Evolutionary conservation across 2,113 vertebrate species (phyloP).

Genomic region (Planiliza haematocheilus): DNA sequence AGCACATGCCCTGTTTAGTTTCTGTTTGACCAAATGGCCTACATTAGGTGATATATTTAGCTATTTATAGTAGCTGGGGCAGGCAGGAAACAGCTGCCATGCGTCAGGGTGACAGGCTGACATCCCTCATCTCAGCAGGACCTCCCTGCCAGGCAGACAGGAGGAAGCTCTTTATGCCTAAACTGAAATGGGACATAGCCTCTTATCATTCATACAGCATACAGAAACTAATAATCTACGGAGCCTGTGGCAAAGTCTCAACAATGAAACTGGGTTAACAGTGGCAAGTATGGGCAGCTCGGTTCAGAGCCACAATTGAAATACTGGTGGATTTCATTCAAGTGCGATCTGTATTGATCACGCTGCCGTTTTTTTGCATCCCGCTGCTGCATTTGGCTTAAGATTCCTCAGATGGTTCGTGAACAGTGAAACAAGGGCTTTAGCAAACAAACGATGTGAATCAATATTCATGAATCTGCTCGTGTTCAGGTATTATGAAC

Average conservation of each 20-base stretch:
- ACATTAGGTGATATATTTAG: slow-evolving; percentile 77
- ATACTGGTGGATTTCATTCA: slow-evolving; percentile 52
- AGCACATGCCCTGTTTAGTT: slow-evolving; percentile 68
- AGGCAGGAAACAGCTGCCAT: slow-evolving; percentile 80
- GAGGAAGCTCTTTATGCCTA: slow-evolving; percentile 68
- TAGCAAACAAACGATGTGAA: slow-evolving; percentile 47
- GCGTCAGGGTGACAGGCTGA: slow-evolving; percentile 78
- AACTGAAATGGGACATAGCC: slow-evolving; percentile 67
- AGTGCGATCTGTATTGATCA: slow-evolving; percentile 64
- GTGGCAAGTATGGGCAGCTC: slow-evolving; percentile 52
- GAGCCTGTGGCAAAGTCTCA: slow-evolving; percentile 69
- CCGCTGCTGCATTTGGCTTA: slow-evolving; percentile 39
- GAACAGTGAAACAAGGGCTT: slow-evolving; percentile 29
- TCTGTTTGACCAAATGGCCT: slow-evolving; percentile 81
- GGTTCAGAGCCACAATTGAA: slow-evolving; percentile 32
- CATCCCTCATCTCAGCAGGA: slow-evolving; percentile 80
- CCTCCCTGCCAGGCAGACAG: slow-evolving; percentile 75
- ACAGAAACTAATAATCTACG: slow-evolving; percentile 72
- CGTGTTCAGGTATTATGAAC: slow-evolving; percentile 47
- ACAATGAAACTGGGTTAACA: slow-evolving; percentile 76
- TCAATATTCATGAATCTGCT: slow-evolving; percentile 61
- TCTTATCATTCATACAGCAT: slow-evolving; percentile 69
- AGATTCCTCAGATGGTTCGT: slow-evolving; percentile 35
- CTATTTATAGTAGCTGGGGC: slow-evolving; percentile 79
- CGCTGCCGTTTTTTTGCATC: slow-evolving; percentile 59